These are phyloP conservation scores for Andrena minutula DNA, from an alignment of 2,888 invertebrate species.

Conservation along the genomic window DNA sequence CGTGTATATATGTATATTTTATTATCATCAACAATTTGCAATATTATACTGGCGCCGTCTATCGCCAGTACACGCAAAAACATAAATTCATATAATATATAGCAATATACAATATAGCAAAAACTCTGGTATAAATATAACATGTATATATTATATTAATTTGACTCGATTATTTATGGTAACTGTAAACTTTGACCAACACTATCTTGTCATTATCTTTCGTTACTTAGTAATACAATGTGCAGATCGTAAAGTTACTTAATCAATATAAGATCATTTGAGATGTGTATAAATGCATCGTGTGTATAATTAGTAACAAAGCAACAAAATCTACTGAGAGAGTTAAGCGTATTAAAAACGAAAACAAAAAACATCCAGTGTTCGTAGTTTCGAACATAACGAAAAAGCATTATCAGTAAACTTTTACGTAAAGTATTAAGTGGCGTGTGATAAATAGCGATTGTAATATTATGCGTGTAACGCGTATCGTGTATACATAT, in stretches of 20 bases:
- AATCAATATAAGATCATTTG: constrained; percentile 24
- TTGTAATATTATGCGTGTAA: constrained; percentile 7
- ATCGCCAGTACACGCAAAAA: constrained; percentile 47
- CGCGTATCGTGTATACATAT: constrained; percentile 18
- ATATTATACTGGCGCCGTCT: constrained; percentile 54
- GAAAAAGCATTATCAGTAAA: not conserved
- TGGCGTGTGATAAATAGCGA: constrained; percentile 1
- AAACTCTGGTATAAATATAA: constrained; percentile 78
- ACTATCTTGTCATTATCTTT: constrained; percentile 10
- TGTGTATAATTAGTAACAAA: constrained; percentile 35
- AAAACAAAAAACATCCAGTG: constrained; percentile 26
- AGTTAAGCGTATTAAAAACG: constrained; percentile 14
- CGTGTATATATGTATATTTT: constrained; percentile 57
- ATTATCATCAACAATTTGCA: constrained; percentile 67
- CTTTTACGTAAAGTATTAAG: not conserved
- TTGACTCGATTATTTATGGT: constrained; percentile 24
- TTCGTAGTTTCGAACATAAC: not conserved
- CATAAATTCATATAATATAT: constrained; percentile 44
- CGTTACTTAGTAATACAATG: constrained; percentile 23
- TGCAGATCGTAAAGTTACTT: constrained; percentile 17
- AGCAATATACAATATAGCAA: constrained; percentile 75
- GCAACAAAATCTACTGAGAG: not conserved
- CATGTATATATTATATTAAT: constrained; percentile 52
- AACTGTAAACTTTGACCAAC: constrained; percentile 20
- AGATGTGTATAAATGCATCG: constrained; percentile 47